phyloP scores from a whole-genome alignment of 2,113 vertebrate species.

The Perca fluviatilis region DNA sequence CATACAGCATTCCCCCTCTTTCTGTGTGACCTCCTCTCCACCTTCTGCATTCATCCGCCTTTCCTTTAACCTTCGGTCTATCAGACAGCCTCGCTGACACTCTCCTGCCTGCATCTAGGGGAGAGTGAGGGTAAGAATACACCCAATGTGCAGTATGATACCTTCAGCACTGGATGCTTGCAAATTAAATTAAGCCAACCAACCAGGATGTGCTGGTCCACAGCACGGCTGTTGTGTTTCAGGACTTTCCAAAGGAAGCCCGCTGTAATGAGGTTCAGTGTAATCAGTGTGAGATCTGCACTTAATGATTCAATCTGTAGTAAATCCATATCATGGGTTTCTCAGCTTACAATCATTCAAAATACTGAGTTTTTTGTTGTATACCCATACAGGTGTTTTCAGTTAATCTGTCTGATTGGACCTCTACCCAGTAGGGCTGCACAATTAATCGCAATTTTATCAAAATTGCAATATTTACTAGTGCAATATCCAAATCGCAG shows the following conservation, averaged over 20 bases:
- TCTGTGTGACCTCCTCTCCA: slow-evolving; percentile 47
- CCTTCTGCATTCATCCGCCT: slow-evolving; percentile 43
- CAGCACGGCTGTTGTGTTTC: slow-evolving; percentile 44
- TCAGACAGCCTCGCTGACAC: slow-evolving; percentile 39
- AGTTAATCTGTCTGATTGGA: too few species aligned
- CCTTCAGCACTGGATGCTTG: slow-evolving; percentile 15
- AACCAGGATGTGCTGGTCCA: slow-evolving; percentile 11
- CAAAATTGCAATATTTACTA: too few species aligned
- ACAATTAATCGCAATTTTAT: too few species aligned
- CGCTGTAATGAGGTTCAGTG: slow-evolving; percentile 1
- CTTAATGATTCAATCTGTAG: neutral
- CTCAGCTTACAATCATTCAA: neutral
- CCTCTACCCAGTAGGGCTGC: too few species aligned
- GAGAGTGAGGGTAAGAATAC: slow-evolving; percentile 17
- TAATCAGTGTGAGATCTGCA: neutral
- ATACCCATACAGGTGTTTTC: neutral
- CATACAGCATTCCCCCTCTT: slow-evolving; percentile 13
- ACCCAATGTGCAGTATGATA: slow-evolving; percentile 7
- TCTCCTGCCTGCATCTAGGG: neutral
- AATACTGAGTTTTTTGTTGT: neutral
- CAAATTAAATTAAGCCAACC: slow-evolving; percentile 40
- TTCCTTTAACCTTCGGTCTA: slow-evolving; percentile 52
- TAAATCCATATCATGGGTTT: neutral
- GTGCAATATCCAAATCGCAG: too few species aligned
- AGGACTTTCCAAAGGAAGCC: slow-evolving; percentile 23